Evolutionary conservation across 2,113 vertebrate genomes (phyloP).

Genomic region (Centropristis striata): DNA sequence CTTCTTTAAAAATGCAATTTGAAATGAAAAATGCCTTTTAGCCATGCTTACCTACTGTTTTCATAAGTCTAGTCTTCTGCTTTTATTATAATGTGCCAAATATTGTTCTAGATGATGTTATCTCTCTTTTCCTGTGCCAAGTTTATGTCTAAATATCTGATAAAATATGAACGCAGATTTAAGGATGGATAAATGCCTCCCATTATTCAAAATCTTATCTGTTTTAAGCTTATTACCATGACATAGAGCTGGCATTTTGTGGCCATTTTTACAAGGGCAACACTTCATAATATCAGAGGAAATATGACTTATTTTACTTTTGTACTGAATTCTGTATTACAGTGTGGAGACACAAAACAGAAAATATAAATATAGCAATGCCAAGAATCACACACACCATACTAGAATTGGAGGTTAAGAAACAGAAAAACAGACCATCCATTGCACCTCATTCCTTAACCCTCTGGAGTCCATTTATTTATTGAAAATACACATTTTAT

Average conservation of each 20-base stretch:
- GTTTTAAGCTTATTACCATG: not conserved
- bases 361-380: not conserved
- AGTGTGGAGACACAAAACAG: not conserved
- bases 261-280: not conserved
- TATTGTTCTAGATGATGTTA: not conserved
- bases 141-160: not conserved
- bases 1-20: not conserved
- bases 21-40: slow-evolving; percentile 8
- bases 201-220: not conserved
- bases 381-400: not conserved
- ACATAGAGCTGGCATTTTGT: not conserved
- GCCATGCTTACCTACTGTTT: no score
- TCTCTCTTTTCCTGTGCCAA: not conserved
- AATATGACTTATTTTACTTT: not conserved
- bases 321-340: not conserved
- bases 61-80: not conserved
- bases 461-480: no score
- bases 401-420: not conserved
- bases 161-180: slow-evolving; percentile 4
- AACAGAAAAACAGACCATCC: not conserved
- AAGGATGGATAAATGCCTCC: not conserved
- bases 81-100: slow-evolving; percentile 6
- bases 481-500: no score
- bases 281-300: not conserved
- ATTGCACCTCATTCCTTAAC: slow-evolving; percentile 1